Evolutionary conservation across 2,797 vertebrate genomes (phyloP).

Genomic region (Coregonus suidteri): DNA sequence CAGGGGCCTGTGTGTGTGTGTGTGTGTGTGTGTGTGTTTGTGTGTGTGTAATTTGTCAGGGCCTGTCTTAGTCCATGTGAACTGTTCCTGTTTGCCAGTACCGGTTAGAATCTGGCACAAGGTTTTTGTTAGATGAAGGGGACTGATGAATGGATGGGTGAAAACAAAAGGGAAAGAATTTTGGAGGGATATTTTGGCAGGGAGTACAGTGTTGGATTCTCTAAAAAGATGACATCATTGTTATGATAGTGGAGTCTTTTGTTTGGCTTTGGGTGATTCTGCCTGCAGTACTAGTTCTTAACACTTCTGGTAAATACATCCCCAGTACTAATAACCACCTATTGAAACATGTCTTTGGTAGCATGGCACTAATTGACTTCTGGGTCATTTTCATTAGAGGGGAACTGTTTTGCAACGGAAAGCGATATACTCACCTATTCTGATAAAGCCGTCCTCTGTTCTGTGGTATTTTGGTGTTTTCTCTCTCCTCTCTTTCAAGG

Average conservation of each 20-base stretch:
- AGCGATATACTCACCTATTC: constrained; percentile 82
- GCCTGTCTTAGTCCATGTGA: too few species aligned
- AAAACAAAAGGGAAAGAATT: constrained; percentile 18
- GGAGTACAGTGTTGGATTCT: background rate
- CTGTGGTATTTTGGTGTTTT: constrained; percentile 84
- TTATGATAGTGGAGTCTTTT: too few species aligned
- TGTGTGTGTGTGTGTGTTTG: too few species aligned
- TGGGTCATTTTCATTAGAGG: background rate
- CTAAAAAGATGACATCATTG: too few species aligned
- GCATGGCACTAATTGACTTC: background rate
- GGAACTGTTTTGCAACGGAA: background rate
- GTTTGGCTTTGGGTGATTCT: background rate
- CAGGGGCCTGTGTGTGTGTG: too few species aligned
- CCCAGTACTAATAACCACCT: background rate
- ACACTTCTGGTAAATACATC: background rate
- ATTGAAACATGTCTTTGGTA: background rate
- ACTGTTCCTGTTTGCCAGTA: too few species aligned
- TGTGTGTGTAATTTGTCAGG: too few species aligned
- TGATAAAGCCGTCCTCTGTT: constrained; percentile 90
- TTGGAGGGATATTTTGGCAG: background rate
- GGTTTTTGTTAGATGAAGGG: background rate
- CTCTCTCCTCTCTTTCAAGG: constrained; percentile 87
- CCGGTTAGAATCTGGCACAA: background rate
- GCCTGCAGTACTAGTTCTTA: background rate
- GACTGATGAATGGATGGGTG: background rate